These are phyloP conservation scores for Sylvietta virens DNA, from an alignment of 2,113 vertebrate genomes.

Conservation along the genomic window DNA sequence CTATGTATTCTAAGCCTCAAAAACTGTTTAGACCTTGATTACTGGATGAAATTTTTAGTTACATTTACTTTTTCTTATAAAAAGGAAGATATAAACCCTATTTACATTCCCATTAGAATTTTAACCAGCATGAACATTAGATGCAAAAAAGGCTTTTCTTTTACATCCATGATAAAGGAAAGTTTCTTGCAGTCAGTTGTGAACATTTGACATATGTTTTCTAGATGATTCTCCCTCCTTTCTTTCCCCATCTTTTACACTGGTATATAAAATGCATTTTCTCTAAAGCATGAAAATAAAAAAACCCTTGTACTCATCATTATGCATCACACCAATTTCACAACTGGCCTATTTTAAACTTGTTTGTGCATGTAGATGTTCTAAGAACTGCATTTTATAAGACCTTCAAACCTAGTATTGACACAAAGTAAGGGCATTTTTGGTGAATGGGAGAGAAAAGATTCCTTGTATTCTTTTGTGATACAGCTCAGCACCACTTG, in stretches of 20 bases:
- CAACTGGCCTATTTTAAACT: constrained; percentile 40
- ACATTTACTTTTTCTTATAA: background rate
- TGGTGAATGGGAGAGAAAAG: background rate
- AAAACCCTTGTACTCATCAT: background rate
- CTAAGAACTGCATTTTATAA: constrained; percentile 44
- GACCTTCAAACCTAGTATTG: constrained; percentile 25
- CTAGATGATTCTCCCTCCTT: constrained; percentile 9
- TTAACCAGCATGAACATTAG: constrained; percentile 23
- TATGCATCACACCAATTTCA: constrained; percentile 16
- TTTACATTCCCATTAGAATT: constrained; percentile 40
- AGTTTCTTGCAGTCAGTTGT: constrained; percentile 24
- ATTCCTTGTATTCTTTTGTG: background rate
- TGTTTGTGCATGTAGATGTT: constrained; percentile 26
- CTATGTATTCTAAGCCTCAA: constrained; percentile 26
- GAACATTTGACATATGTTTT: constrained; percentile 39
- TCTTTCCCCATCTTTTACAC: constrained; percentile 32
- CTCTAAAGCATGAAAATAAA: constrained; percentile 37
- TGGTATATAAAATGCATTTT: constrained; percentile 25
- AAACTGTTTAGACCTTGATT: constrained; percentile 25
- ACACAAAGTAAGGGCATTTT: constrained; percentile 8
- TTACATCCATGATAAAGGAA: constrained; percentile 5
- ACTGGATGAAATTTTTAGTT: constrained; percentile 18
- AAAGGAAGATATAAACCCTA: background rate
- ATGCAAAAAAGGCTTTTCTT: constrained; percentile 23
- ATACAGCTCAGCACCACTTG: background rate